Percentiles rank a stretch among this genome's conserved stretches.
Conservation (phyloP, 2,113 vertebrate genomes). For the Lepisosteus osseus region DNA sequence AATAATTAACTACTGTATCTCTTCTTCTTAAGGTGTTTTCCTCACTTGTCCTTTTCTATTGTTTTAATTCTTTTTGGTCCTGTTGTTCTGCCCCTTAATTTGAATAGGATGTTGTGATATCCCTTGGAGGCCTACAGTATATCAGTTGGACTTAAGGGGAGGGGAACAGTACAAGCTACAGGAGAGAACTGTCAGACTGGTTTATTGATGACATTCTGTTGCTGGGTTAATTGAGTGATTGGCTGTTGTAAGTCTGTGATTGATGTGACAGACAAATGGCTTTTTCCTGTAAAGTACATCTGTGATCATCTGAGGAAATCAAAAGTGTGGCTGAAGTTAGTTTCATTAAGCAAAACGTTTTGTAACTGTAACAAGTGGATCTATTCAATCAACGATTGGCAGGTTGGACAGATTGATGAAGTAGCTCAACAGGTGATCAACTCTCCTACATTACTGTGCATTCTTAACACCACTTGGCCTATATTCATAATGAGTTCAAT, state of each 20-base stretch:
- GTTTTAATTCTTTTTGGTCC: too few species aligned
- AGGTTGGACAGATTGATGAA: constrained; percentile 40
- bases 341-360: constrained; percentile 39
- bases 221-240: constrained; percentile 48
- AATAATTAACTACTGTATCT: constrained; percentile 37
- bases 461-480: too few species aligned
- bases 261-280: constrained; percentile 60
- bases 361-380: constrained; percentile 14
- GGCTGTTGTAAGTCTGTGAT: constrained; percentile 53
- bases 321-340: constrained; percentile 31
- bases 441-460: too few species aligned
- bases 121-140: constrained; percentile 4
- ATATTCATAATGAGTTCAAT: too few species aligned
- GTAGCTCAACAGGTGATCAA: constrained; percentile 16
- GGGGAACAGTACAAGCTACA: constrained; percentile 31
- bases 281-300: constrained; percentile 32
- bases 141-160: constrained; percentile 23
- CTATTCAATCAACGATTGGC: constrained; percentile 29
- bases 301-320: constrained; percentile 23
- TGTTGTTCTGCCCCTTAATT: constrained; percentile 32
- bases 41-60: too few species aligned
- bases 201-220: constrained; percentile 57
- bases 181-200: constrained; percentile 44
- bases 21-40: too few species aligned
- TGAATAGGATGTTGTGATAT: constrained; percentile 39